A percentile compares a stretch with the other conserved stretches of the same genome.
These are phyloP conservation scores for Carduelis carduelis DNA, from an alignment of 2,797 vertebrate genomes.

Conservation along the genomic window DNA sequence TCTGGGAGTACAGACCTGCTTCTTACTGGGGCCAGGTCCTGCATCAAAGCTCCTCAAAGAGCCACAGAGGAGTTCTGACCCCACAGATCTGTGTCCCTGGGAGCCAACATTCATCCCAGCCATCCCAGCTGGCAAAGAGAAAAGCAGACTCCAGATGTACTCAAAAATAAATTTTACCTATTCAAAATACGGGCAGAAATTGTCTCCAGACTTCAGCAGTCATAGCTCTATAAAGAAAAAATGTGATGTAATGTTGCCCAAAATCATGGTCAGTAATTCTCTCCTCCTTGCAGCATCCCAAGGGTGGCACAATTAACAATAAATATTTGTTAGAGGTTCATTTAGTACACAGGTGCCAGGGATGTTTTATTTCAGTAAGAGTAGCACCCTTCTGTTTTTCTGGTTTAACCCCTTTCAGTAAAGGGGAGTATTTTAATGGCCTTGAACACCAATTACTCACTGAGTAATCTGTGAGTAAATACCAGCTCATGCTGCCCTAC, in stretches of 20 bases:
- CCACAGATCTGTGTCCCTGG: neutral
- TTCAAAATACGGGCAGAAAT: neutral
- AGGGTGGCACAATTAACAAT: neutral
- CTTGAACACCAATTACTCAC: neutral
- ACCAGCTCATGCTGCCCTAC: neutral
- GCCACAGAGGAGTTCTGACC: too few relatives aligned
- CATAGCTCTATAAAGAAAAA: neutral
- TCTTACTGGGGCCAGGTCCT: neutral
- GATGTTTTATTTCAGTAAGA: neutral
- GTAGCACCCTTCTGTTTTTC: neutral
- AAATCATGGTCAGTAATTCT: neutral
- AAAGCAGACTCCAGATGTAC: neutral
- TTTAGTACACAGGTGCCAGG: neutral
- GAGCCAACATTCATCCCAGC: neutral
- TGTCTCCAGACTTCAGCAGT: neutral
- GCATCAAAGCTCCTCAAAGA: neutral
- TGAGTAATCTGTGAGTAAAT: neutral
- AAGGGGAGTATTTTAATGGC: neutral
- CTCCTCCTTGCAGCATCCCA: neutral
- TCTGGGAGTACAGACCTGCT: neutral
- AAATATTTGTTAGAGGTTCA: neutral
- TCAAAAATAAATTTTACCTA: neutral
- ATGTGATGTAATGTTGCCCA: neutral
- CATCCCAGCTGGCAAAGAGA: neutral
- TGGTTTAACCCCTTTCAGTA: neutral